These are phyloP conservation scores for Tiaroga cobitis DNA, from an alignment of 2,797 vertebrate genomes.

Conservation along the genomic window DNA sequence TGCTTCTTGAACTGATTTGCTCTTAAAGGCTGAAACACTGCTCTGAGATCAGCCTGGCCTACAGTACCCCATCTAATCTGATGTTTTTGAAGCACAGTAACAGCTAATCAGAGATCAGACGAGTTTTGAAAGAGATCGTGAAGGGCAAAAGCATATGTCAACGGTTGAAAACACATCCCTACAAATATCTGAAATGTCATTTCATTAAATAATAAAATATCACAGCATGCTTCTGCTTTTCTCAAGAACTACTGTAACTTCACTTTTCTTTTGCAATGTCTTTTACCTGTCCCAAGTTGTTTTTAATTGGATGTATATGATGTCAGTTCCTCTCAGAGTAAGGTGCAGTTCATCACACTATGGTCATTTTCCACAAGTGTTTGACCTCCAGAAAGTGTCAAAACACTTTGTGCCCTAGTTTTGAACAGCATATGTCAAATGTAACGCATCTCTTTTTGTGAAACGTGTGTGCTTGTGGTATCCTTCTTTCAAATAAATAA, in stretches of 20 bases:
- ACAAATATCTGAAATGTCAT: not conserved
- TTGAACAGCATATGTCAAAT: not conserved
- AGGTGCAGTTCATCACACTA: not conserved
- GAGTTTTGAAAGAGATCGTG: not conserved
- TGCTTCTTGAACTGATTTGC: constrained; percentile 55
- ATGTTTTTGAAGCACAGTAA: not conserved
- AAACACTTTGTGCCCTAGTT: not conserved
- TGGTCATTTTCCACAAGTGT: not conserved
- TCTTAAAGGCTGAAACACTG: constrained; percentile 47
- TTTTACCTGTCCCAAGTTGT: no score
- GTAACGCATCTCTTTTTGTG: not conserved
- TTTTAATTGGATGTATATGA: not conserved
- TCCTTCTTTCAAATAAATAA: not conserved
- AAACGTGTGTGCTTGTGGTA: not conserved
- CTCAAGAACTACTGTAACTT: not conserved
- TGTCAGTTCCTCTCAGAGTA: not conserved
- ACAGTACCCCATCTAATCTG: not conserved
- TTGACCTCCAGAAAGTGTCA: not conserved
- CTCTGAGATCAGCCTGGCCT: constrained; percentile 22
- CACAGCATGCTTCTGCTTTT: not conserved
- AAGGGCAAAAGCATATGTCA: not conserved
- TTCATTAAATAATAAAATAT: not conserved
- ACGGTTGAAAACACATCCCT: not conserved
- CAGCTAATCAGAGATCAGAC: not conserved
- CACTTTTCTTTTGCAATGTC: not conserved